Conservation (phyloP, 2,113 vertebrate species). For the Bubo scandiacus region DNA sequence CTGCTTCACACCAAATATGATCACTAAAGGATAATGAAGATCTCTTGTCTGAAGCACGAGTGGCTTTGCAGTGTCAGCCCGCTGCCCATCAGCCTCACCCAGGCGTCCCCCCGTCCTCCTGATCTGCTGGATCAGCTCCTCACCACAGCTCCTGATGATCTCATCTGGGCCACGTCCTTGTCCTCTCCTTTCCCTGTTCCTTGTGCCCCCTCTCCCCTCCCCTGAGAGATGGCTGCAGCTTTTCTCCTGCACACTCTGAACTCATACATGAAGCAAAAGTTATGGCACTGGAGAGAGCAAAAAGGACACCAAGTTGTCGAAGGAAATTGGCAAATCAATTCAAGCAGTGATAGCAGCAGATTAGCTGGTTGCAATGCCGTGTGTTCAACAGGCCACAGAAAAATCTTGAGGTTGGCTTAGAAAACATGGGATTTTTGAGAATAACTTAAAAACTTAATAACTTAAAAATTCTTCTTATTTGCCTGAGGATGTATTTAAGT, state of each 20-base stretch:
- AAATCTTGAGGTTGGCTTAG: not conserved
- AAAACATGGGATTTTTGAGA: not conserved
- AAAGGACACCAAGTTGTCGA: not conserved
- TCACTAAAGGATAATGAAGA: not conserved
- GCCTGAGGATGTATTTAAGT: not conserved
- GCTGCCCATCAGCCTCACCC: not conserved
- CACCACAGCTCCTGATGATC: not conserved
- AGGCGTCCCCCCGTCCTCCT: accelerated
- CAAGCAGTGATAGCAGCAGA: not conserved
- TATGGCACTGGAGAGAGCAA: accelerated
- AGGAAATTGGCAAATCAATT: not conserved
- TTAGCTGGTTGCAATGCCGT: not conserved
- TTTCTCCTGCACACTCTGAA: not conserved
- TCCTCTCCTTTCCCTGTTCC: not conserved
- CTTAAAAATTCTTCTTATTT: not conserved
- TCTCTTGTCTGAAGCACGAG: not conserved
- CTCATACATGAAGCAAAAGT: accelerated
- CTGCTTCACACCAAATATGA: not conserved
- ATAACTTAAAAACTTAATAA: too few species aligned
- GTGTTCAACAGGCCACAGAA: not conserved
- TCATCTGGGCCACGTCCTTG: not conserved
- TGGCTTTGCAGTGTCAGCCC: not conserved
- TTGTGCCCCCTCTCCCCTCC: not conserved
- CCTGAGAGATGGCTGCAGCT: not conserved
- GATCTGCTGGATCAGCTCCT: not conserved